Evolutionary conservation across 2,113 vertebrate species (phyloP), one percentile per base, ranked within the genome.

Genomic region (Embiotoca jacksoni): DNA sequence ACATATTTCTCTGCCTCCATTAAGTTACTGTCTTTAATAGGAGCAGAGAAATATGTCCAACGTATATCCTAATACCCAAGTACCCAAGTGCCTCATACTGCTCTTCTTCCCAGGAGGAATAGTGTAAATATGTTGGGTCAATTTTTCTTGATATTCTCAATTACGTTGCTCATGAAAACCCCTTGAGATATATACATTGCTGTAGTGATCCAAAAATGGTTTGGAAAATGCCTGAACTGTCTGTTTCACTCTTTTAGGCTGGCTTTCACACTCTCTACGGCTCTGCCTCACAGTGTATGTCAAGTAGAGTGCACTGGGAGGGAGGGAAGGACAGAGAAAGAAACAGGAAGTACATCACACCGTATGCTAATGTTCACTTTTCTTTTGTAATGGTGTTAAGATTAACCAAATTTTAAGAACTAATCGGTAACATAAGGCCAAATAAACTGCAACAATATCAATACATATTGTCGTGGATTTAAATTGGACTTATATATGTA

Each of bases 121-220:
- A 36, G 54, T 7, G 1, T 41, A 66, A 82, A 50, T 65, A 73
- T 57, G 41, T 75, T 62, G 59, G 66, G 50, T 75, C 23, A 31
- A 69, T 72, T 75, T 58, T 75, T 64, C 47, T 61, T 86, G 32
- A 80, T 84, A 62, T 58, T 58, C 58, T 69, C 71, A 72, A 46
- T 79, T 70, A 13, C 61, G 49, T 39, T 75, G 64, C 53, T 73
- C 52, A 58, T 73, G 64, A 72, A 62, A 52, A 44, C 15, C 58
- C 50, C 56, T 47, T 39, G 50, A 65, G 76, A 80, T 62, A 39
- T 65, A 75, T 64, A 81, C 78, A 75, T 71, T 75, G 53, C 31
- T 66, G 70, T 54, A 74, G 52, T 65, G 39, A 50, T 67, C 36
- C 36, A 60, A 78, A 80, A 79, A 68, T 5, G 4, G 63, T 50